phyloP scores from a whole-genome alignment of 2,113 vertebrate genomes.

The Numida meleagris region DNA sequence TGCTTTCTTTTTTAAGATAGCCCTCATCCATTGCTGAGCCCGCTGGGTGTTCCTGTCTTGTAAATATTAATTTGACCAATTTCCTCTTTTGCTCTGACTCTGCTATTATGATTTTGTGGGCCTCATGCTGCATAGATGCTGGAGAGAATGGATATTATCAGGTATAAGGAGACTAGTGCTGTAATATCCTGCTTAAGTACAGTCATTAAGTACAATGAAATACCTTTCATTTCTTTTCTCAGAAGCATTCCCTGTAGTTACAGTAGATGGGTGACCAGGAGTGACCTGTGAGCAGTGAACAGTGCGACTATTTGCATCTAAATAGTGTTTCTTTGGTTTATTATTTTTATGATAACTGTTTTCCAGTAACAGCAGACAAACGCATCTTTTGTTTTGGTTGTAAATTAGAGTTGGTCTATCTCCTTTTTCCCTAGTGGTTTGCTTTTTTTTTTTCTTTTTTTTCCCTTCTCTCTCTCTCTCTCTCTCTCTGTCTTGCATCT shows the following conservation, averaged over 20 bases:
- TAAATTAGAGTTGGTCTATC: neutral
- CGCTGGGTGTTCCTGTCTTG: neutral
- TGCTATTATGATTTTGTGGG: neutral
- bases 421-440: accelerated
- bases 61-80: neutral
- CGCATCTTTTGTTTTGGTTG: neutral
- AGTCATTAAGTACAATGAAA: neutral
- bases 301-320: neutral
- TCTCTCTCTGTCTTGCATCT: neutral
- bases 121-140: neutral
- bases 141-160: neutral
- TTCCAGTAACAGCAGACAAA: neutral
- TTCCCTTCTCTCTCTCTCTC: too few relatives aligned
- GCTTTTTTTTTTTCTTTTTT: neutral
- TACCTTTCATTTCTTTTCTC: neutral
- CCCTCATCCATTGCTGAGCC: neutral
- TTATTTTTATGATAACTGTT: neutral
- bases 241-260: neutral
- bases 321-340: neutral
- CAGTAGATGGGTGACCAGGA: neutral
- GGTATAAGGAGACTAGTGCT: neutral
- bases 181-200: neutral
- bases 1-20: neutral
- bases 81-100: neutral
- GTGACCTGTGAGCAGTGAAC: neutral